Evolutionary conservation across 2,113 vertebrate species (phyloP), one percentile per base, ranked within the genome.

Genomic region (Trinectes maculatus): DNA sequence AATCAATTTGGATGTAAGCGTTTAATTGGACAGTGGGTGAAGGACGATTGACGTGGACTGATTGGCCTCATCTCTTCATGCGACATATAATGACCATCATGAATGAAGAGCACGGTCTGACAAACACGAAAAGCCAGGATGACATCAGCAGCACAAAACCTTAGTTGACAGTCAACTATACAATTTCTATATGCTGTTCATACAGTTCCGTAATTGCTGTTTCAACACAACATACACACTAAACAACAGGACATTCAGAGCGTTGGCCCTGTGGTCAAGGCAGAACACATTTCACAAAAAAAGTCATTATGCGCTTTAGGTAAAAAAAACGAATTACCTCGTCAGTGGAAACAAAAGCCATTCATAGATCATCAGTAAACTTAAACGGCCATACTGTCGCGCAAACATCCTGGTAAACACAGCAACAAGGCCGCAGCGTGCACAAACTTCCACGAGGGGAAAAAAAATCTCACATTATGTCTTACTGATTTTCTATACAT

Each of bases 401-500:
- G n/a, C 48, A 52, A 53, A 67, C 33, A 43, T 28, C 6, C 21
- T 31, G 24, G 2, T 29, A 56, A 51, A 74, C 59, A 60, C 40
- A 31, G 42, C 19, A 51, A 48, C 71, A 58, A 76, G 65, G 60
- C 60, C 71, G 43, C 54, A 39, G 43, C 44, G 42, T 9, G 29
- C 33, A 21, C 26, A 18, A 21, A 46, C 36, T 57, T n/a, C n/a
- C n/a, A n/a, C 48, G 16, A 5, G n/a, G 34, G 25, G 22, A 62
- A 25, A n/a, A 39, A 55, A 47, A 49, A 49, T 28, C 44, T 34
- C 10, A 26, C 72, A 75, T 74, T 49, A 55, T 46, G 36, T 53
- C 63, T 70, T 24, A 67, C 22, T 56, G 28, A 49, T 76, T 56
- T 61, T 69, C 55, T 37, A 55, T 33, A 29, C 37, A 16, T 46